Conservation (phyloP, 2,797 vertebrate genomes). For the Neopelma chrysocephalum region DNA sequence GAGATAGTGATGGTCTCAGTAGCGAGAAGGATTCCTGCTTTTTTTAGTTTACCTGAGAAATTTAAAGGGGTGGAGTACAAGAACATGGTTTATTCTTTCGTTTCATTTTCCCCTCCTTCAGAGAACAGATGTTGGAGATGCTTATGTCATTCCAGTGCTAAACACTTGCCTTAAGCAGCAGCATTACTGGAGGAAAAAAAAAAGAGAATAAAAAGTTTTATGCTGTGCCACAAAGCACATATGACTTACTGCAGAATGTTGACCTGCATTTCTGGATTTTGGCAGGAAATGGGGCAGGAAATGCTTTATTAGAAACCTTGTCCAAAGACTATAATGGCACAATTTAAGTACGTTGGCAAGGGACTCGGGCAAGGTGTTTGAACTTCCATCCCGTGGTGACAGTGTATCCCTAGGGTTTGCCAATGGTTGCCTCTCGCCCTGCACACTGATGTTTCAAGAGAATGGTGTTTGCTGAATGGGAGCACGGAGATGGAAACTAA, state of each 20-base stretch:
- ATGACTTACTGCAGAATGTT: background rate
- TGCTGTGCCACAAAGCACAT: background rate
- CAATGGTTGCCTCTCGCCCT: background rate
- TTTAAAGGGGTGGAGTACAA: background rate
- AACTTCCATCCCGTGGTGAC: background rate
- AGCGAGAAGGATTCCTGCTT: background rate
- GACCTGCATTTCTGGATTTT: background rate
- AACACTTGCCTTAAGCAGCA: background rate
- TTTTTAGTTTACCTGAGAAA: background rate
- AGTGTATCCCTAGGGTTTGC: background rate
- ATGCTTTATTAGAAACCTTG: constrained; percentile 5
- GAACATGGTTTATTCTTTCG: background rate
- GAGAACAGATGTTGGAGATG: background rate
- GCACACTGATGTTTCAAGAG: background rate
- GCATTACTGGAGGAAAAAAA: background rate
- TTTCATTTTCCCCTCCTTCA: background rate
- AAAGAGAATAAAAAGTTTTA: background rate
- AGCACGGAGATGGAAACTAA: background rate
- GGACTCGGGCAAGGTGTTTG: background rate
- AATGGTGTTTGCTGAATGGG: background rate
- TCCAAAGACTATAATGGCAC: background rate
- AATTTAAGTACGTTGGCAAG: background rate
- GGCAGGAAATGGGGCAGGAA: constrained; percentile 13
- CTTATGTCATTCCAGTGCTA: background rate
- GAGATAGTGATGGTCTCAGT: background rate